Evolutionary conservation across 2,113 vertebrate genomes (phyloP).

Genomic region (Heliornis fulica): DNA sequence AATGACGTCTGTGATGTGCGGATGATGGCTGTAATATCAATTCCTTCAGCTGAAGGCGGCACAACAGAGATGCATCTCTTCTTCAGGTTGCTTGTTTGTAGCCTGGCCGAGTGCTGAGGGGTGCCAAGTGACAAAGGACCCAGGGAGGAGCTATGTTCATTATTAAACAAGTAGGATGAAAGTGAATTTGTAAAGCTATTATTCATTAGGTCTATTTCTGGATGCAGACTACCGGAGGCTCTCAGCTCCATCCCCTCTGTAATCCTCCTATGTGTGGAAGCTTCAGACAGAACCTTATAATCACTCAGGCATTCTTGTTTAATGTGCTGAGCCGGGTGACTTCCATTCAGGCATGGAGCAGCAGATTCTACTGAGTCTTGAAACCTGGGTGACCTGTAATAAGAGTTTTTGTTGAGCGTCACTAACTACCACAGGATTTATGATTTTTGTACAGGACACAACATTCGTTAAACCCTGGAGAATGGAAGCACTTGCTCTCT

Average conservation of each 20-base stretch:
- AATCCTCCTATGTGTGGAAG: constrained; percentile 67
- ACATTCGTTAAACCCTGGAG: neutral
- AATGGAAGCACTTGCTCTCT: neutral
- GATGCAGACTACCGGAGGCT: constrained; percentile 58
- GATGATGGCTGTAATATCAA: constrained; percentile 84
- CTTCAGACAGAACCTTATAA: constrained; percentile 76
- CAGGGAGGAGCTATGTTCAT: constrained; percentile 85
- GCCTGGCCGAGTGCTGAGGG: constrained; percentile 83
- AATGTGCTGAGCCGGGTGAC: constrained; percentile 78
- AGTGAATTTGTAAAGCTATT: constrained; percentile 77
- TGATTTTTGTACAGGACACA: neutral
- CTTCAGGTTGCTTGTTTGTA: constrained; percentile 80
- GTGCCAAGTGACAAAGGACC: constrained; percentile 81
- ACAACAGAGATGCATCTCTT: constrained; percentile 81
- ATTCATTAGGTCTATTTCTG: constrained; percentile 70
- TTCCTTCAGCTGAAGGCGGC: constrained; percentile 75
- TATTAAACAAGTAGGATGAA: constrained; percentile 87
- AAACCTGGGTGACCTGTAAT: constrained; percentile 77
- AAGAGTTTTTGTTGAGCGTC: constrained; percentile 56
- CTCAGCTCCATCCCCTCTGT: constrained; percentile 69
- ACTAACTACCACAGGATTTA: neutral
- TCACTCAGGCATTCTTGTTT: constrained; percentile 87
- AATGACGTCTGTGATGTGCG: constrained; percentile 88
- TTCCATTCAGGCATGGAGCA: constrained; percentile 70
- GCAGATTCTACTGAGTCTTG: constrained; percentile 73